These are phyloP conservation scores for Glyphotaelius pellucidus DNA, from an alignment of 2,888 invertebrate genomes.

Conservation along the genomic window DNA sequence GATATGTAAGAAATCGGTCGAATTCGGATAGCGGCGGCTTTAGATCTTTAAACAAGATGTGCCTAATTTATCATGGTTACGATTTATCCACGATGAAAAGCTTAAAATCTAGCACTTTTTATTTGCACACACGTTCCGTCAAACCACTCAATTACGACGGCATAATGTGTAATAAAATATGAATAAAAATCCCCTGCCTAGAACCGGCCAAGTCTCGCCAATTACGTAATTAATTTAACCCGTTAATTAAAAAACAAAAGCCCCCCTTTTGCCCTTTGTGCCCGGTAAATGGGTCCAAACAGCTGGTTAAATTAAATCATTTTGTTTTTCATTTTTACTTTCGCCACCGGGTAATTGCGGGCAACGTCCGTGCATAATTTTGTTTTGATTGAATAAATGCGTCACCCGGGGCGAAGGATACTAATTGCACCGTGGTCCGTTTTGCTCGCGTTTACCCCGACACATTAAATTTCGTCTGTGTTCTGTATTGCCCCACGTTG, in stretches of 20 bases:
- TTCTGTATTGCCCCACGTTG: not conserved
- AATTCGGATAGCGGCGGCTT: no score
- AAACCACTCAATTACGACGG: not conserved
- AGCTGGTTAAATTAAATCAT: constrained; percentile 35
- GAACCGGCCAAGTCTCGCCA: constrained; percentile 14
- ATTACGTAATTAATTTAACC: constrained; percentile 48
- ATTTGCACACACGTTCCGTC: not conserved
- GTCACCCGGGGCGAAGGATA: constrained; percentile 42
- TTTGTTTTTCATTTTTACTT: constrained; percentile 42
- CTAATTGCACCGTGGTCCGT: constrained; percentile 21
- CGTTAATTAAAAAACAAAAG: constrained; percentile 48
- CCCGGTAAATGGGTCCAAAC: not conserved
- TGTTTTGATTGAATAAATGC: constrained; percentile 59
- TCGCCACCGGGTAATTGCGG: constrained; percentile 35
- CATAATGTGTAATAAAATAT: not conserved
- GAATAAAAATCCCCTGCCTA: not conserved
- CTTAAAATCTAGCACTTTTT: not conserved
- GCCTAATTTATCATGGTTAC: not conserved
- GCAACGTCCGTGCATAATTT: constrained; percentile 56
- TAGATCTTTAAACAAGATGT: not conserved
- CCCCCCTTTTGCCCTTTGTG: constrained; percentile 15
- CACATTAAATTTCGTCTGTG: not conserved
- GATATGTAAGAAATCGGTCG: no score
- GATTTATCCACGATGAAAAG: no score
- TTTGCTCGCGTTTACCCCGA: not conserved